phyloP scores from a whole-genome alignment of 2,113 vertebrate species.

The Zootoca vivipara region DNA sequence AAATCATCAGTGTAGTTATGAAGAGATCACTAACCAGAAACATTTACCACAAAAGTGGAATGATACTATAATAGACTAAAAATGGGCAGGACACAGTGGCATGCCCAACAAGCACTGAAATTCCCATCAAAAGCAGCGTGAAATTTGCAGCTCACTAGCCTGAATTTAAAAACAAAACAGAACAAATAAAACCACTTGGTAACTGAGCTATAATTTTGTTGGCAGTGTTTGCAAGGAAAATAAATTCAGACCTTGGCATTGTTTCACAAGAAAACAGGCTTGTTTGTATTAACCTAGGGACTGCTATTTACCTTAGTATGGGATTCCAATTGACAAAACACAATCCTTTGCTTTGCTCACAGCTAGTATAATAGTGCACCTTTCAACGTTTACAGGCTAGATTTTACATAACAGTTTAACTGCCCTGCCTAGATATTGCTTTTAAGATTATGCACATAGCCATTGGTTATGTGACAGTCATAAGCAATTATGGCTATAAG shows the following conservation, averaged over 20 bases:
- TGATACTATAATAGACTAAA: constrained; percentile 63
- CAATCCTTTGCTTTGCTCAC: constrained; percentile 48
- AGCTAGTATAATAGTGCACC: constrained; percentile 53
- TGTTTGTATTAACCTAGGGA: constrained; percentile 67
- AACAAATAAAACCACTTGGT: constrained; percentile 51
- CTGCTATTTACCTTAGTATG: constrained; percentile 61
- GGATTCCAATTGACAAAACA: constrained; percentile 56
- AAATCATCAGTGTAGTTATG: constrained; percentile 34
- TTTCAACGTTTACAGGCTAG: constrained; percentile 42
- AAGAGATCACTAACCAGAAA: constrained; percentile 62
- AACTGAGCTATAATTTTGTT: constrained; percentile 53
- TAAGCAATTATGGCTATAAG: constrained; percentile 53
- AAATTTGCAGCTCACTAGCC: constrained; percentile 65
- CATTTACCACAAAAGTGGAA: constrained; percentile 65
- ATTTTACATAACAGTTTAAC: constrained; percentile 40
- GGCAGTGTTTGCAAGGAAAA: constrained; percentile 64
- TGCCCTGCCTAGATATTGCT: constrained; percentile 40
- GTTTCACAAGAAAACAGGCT: constrained; percentile 63
- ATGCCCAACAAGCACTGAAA: constrained; percentile 65
- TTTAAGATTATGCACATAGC: background rate
- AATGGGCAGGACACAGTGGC: constrained; percentile 59
- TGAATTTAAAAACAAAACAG: constrained; percentile 63
- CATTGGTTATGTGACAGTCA: constrained; percentile 31
- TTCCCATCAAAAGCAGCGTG: constrained; percentile 67
- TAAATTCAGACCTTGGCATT: constrained; percentile 54